A percentile compares a stretch with the other conserved stretches of the same genome.
phyloP scores from a whole-genome alignment of 2,113 vertebrate genomes.

The Castor canadensis region DNA sequence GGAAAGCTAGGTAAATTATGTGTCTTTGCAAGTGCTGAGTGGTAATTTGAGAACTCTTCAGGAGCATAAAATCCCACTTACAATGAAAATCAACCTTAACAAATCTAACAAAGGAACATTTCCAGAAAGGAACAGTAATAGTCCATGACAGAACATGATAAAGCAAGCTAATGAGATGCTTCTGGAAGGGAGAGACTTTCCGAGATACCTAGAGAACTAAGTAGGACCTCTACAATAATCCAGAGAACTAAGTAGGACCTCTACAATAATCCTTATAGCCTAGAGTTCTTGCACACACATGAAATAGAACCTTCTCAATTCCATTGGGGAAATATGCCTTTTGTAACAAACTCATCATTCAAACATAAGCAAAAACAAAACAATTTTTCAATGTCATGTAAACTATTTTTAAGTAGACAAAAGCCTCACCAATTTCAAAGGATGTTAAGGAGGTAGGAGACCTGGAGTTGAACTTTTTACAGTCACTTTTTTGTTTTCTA shows the following conservation, averaged over 20 bases:
- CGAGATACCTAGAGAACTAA: background rate
- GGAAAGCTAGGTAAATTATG: background rate
- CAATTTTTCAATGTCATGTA: background rate
- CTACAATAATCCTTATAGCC: background rate
- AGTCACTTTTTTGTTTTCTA: background rate
- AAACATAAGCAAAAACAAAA: background rate
- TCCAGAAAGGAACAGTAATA: background rate
- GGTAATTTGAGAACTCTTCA: background rate
- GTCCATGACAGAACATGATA: background rate
- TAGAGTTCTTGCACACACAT: background rate
- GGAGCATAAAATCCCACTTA: background rate
- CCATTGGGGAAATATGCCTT: background rate
- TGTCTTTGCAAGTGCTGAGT: background rate
- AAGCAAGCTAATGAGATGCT: background rate
- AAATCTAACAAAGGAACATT: constrained; percentile 28
- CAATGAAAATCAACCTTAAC: constrained; percentile 43
- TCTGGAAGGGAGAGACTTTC: background rate
- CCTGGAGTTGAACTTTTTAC: background rate
- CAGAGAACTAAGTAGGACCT: no score
- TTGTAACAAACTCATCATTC: background rate
- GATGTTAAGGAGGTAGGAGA: background rate
- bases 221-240: background rate
- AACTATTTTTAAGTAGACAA: background rate
- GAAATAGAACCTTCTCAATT: background rate
- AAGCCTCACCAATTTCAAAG: background rate